Base-by-base conservation (phyloP, 92 coral and sea anemone species). In the Chrysogorgia sp. region DNA sequence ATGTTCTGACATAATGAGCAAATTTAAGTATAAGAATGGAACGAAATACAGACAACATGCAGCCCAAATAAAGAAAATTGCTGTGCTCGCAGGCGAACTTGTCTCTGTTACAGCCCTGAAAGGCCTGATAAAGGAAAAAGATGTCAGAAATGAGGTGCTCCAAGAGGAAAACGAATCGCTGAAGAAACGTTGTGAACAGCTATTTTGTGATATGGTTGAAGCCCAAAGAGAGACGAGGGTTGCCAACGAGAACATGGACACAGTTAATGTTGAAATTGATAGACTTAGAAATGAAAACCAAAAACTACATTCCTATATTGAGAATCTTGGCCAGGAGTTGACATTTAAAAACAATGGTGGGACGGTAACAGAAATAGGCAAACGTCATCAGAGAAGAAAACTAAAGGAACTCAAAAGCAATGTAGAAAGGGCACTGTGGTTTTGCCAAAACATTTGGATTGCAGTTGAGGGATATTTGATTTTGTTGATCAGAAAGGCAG, bases 101-200 rank as follows among this genome's bases (percentile, higher is more conserved):
- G 10, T 43, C 50, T 43, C 50, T 43, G 50, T 43, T 43, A 43
- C 50, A 43, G 50, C 50, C 9, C 50, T 17, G 17, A 17, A 43
- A 43, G 50, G 50, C 17, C 50, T 17, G 50, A 43, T 43, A 43
- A 43, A 43, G 50, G 50, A 43, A 9, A 9, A 43, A 43, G 50
- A 43, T 43, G 50, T 43, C 50, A 43, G 50, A 43, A 43, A 43
- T 43, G 50, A 43, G 50, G 10, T 43, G 50, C 50, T 17, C 50
- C 50, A 43, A 43, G 50, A 43, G 50, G 50, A 43, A 43, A 43
- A 43, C 50, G 50, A 43, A 43, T 43, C 17, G 50, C 50, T 43
- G 50, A 43, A 43, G 50, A 43, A 43, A 43, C 50, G 50, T 43
- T 43, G 50, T 43, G 50, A 43, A 43, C 50, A 43, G 50, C 50